These are phyloP conservation scores for Coracopsis vasa DNA, from an alignment of 2,113 vertebrate genomes.

Conservation along the genomic window DNA sequence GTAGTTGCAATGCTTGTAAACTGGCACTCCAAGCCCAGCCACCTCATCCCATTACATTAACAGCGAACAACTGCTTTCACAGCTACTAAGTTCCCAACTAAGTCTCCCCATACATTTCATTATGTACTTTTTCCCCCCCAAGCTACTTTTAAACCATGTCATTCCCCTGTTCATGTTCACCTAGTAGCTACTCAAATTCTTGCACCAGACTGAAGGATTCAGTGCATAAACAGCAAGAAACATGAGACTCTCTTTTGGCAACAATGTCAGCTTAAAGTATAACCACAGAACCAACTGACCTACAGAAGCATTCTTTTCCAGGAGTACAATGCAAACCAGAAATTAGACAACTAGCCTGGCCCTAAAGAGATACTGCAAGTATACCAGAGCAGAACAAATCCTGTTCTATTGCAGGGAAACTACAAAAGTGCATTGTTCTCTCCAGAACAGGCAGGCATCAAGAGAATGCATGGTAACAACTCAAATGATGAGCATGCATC, in stretches of 20 bases:
- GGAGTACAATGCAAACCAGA: neutral
- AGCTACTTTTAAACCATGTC: neutral
- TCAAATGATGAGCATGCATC: neutral
- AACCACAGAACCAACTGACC: neutral
- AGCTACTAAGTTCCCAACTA: neutral
- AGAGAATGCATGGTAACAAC: neutral
- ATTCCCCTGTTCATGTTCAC: neutral
- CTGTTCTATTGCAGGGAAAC: neutral
- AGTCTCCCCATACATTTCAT: neutral
- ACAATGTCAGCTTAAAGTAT: neutral
- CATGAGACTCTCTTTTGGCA: neutral
- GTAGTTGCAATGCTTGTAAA: neutral
- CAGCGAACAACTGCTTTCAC: rapidly evolving
- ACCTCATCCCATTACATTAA: neutral
- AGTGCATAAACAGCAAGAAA: neutral
- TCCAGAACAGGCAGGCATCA: neutral
- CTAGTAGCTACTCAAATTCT: neutral
- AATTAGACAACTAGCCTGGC: neutral
- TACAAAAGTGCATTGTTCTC: neutral
- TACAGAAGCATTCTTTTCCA: neutral
- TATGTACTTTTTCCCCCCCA: rapidly evolving
- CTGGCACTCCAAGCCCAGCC: neutral
- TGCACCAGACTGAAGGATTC: neutral
- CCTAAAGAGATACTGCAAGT: neutral
- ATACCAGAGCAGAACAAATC: neutral